These are phyloP conservation scores for Daktulosphaira vitifoliae DNA, from an alignment of 1,140 invertebrate genomes.

Conservation along the genomic window DNA sequence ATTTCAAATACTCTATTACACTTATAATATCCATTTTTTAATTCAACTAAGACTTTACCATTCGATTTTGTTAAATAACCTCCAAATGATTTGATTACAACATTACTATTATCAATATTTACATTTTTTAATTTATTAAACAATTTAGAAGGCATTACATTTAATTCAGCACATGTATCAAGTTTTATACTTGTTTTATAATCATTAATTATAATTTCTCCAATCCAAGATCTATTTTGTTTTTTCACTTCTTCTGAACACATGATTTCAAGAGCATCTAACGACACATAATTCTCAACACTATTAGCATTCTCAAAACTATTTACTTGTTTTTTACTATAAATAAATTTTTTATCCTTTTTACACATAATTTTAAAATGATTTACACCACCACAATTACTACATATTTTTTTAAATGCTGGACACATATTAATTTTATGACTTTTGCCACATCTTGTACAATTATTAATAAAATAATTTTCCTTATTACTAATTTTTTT, in stretches of 20 bases:
- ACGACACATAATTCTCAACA: too few species aligned
- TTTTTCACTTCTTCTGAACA: background rate
- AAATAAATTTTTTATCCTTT: background rate
- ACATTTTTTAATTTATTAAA: background rate
- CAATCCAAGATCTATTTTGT: slow-evolving; percentile 7
- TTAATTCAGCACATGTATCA: background rate
- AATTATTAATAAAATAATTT: background rate
- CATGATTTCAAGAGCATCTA: slow-evolving; percentile 6
- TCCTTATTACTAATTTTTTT: background rate
- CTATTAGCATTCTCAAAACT: slow-evolving; percentile 20
- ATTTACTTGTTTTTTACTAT: background rate
- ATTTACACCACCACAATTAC: background rate
- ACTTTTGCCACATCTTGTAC: slow-evolving; percentile 12
- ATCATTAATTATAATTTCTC: background rate
- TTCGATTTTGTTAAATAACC: too few species aligned
- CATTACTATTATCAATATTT: background rate
- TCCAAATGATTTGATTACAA: background rate
- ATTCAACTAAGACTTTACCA: too few species aligned
- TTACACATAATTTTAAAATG: background rate
- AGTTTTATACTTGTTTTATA: background rate
- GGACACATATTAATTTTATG: slow-evolving; percentile 34
- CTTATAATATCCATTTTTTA: too few species aligned
- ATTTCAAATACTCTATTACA: too few species aligned
- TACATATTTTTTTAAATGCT: background rate
- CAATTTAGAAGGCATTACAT: too few species aligned